A percentile compares a stretch with the other conserved stretches of the same genome.
phyloP scores from a whole-genome alignment of 2,888 invertebrate species.

The Atethmia centrago region DNA sequence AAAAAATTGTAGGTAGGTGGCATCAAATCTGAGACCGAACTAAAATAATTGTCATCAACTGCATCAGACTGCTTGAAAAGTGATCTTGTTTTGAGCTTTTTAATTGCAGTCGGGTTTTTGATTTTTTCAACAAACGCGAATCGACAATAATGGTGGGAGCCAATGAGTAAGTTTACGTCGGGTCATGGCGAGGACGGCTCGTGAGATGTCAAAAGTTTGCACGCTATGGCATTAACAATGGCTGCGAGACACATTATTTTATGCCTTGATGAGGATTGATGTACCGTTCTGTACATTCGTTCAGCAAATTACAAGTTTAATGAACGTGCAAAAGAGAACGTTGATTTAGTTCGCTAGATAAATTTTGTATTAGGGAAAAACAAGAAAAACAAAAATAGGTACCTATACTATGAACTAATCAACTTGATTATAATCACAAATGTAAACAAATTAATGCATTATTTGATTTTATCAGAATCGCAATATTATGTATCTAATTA shows the following conservation, averaged over 20 bases:
- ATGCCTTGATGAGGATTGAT: constrained; percentile 47
- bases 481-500: constrained; percentile 34
- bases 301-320: constrained; percentile 20
- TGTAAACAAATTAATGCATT: not conserved
- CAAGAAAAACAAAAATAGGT: not conserved
- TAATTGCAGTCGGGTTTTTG: not conserved
- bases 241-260: constrained; percentile 38
- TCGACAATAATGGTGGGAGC: constrained; percentile 1
- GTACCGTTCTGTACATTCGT: constrained; percentile 13
- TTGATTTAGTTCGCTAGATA: constrained; percentile 9
- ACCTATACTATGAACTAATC: not conserved
- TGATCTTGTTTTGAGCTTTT: not conserved
- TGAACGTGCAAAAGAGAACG: constrained; percentile 24
- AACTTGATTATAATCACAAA: constrained; percentile 5
- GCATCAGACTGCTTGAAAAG: not conserved
- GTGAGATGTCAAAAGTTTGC: constrained; percentile 30
- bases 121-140: not conserved
- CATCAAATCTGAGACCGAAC: not conserved
- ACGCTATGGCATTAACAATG: constrained; percentile 48
- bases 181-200: constrained; percentile 41
- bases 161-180: constrained; percentile 26
- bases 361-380: not conserved
- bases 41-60: not conserved
- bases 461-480: constrained; percentile 7
- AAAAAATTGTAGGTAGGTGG: not conserved